Base-by-base conservation (phyloP, 2,797 vertebrate genomes). In the Labeo calbasu region DNA sequence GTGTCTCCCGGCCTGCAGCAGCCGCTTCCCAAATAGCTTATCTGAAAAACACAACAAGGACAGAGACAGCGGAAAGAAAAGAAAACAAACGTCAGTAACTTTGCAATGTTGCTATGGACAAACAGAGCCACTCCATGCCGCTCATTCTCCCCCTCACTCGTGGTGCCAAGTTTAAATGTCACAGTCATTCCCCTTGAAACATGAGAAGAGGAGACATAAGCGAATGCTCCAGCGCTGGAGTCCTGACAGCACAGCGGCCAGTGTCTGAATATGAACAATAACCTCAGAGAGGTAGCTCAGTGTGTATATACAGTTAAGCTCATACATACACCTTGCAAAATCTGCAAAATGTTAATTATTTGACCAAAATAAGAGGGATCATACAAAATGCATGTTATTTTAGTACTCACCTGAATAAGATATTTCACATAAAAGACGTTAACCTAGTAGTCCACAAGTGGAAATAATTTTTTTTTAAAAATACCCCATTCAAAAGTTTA, bases 11-110 rank as follows among this genome's bases (percentile, higher is more conserved):
- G 97, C 97, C 91, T 98, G 98, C 85, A 98, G 95, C 88, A 99
- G 96, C 77, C 96, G 93, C 95, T 98, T 99, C 86, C 98, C 98
- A 23, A 99, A 99, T 81, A 99, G 94, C 91, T 99, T 99, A 92
- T 99, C 98, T 95, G 92, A 82, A 48, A 63, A 32, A 50, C 36
- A 50, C 55, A 46, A 68, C 17, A 70, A n/a, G 25, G 9, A 84
- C 50, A 50, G 17, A 50, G 51, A 55, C 8, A 13, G 28, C 32
- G 28, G 32, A 65, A 32, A 65, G 19, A 43, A 25, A 36, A 78
- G 17, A 8, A 23, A 59, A 15, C 0, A 1, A 81, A 78, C 43
- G 48, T 85, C 75, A 70, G 83, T 81, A 81, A 81, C 77, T 81
- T 72, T 85, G 75, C 72, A 55, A 86, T 77, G 88, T 89, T 88